Conservation (phyloP, 2,113 vertebrate genomes). For the Saimiri boliviensis region DNA sequence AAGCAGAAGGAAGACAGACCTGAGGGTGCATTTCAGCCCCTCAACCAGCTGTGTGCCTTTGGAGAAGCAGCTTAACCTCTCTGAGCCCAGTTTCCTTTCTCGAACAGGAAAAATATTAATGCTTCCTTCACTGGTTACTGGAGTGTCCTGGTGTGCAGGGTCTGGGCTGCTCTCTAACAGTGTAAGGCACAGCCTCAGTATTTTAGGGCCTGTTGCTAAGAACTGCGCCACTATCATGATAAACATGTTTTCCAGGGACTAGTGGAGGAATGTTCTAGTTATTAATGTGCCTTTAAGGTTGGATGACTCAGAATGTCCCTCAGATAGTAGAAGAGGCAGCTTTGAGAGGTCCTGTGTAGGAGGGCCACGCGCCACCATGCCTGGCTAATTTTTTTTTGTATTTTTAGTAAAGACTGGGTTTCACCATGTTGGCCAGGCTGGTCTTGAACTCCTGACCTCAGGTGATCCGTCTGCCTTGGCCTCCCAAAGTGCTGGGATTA, state of each 20-base stretch:
- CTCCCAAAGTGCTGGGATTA: no score
- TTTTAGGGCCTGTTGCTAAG: neutral
- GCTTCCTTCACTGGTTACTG: neutral
- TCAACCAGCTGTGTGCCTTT: neutral
- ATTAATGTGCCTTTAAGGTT: neutral
- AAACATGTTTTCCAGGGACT: neutral
- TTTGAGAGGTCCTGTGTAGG: neutral
- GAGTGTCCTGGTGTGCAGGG: accelerated
- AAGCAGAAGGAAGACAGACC: neutral
- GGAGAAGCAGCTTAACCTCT: neutral
- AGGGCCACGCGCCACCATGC: neutral
- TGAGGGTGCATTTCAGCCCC: neutral
- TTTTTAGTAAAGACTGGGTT: no score
- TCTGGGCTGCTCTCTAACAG: neutral
- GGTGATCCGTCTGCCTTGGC: no score
- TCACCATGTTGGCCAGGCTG: no score
- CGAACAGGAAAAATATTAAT: neutral
- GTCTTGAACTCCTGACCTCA: no score
- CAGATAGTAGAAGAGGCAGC: neutral
- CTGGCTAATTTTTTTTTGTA: no score
- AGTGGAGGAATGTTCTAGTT: neutral
- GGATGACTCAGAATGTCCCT: neutral
- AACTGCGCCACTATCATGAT: neutral
- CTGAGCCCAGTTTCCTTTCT: neutral
- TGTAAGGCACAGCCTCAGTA: accelerated